Evolutionary conservation across 2,888 invertebrate genomes (phyloP).

Genomic region (Apamea monoglypha): DNA sequence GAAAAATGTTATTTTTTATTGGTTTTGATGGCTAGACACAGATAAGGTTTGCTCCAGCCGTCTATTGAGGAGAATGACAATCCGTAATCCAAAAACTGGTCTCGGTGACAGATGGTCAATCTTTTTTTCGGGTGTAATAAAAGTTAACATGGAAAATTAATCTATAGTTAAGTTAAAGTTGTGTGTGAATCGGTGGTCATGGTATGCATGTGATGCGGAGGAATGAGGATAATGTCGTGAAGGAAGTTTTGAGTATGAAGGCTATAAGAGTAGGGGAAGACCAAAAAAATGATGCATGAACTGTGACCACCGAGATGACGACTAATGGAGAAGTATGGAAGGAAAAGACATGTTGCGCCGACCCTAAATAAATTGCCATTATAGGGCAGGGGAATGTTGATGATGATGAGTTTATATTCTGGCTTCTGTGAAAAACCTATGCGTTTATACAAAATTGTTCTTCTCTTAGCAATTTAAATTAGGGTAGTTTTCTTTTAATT

Average conservation of each 20-base stretch:
- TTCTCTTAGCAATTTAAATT: no score
- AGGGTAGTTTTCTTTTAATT: no score
- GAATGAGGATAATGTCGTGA: no score
- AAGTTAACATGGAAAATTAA: background rate
- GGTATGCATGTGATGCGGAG: background rate
- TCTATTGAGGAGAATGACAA: conserved; percentile 2
- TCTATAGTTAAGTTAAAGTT: no score
- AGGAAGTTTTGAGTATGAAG: background rate
- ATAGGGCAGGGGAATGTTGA: no score
- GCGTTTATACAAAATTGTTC: background rate
- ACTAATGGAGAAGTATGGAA: background rate
- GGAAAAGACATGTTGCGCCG: background rate
- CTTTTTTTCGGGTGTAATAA: background rate
- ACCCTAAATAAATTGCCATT: no score
- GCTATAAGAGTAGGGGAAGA: no score
- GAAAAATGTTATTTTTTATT: background rate
- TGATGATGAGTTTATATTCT: background rate
- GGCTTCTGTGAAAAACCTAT: background rate
- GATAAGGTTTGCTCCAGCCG: background rate
- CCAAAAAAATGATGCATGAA: background rate
- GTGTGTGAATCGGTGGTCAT: background rate
- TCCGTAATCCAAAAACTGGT: conserved; percentile 12
- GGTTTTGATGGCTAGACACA: conserved; percentile 6
- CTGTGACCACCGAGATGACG: background rate
- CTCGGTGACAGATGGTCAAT: background rate